These are phyloP conservation scores for Ladona fulva DNA, from an alignment of 1,140 invertebrate genomes.

Conservation along the genomic window DNA sequence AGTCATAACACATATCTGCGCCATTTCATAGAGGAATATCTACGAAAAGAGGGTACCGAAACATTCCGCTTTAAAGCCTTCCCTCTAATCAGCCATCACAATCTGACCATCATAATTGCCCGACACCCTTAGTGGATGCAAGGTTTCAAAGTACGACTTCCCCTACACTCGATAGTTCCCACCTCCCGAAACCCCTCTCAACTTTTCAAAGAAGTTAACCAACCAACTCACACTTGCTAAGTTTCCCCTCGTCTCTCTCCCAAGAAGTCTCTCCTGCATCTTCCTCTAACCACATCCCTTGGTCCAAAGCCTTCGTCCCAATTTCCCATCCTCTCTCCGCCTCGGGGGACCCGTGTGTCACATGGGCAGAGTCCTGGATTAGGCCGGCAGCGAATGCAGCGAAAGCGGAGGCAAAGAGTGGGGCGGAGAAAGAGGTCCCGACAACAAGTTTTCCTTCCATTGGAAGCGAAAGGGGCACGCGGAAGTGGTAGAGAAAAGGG, in stretches of 20 bases:
- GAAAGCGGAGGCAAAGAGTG: not conserved
- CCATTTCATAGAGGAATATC: no score
- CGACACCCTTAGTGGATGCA: not conserved
- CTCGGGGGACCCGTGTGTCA: not conserved
- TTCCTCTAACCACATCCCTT: not conserved
- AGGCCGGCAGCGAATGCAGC: not conserved
- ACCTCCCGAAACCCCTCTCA: not conserved
- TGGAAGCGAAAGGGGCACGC: not conserved
- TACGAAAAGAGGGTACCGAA: no score
- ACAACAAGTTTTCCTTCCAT: not conserved
- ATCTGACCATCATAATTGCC: not conserved
- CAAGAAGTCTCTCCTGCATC: not conserved
- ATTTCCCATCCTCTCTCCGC: not conserved
- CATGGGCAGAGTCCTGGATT: not conserved
- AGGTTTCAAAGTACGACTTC: not conserved
- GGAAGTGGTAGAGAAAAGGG: not conserved
- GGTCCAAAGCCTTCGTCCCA: not conserved
- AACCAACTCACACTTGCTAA: slow-evolving; percentile 5
- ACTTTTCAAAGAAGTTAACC: not conserved
- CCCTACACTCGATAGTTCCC: not conserved
- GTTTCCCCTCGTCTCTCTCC: not conserved
- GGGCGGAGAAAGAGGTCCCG: not conserved
- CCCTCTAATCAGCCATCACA: not conserved
- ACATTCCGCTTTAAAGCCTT: no score
- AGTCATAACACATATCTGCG: no score